Conservation (phyloP, 2,888 invertebrate species). For the Serripes groenlandicus region DNA sequence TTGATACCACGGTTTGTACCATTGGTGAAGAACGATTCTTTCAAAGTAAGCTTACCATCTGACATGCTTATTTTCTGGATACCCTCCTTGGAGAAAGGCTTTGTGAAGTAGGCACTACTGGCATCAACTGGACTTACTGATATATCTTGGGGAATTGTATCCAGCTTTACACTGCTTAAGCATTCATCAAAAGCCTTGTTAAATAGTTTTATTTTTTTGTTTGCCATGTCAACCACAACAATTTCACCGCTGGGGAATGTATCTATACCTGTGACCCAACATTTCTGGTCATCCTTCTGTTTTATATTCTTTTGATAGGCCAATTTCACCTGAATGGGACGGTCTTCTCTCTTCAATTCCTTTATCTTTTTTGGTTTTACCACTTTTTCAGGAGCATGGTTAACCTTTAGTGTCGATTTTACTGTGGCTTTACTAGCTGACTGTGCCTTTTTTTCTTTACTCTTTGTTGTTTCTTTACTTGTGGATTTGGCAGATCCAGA, state of each 20-base stretch:
- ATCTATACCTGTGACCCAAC: constrained; percentile 66
- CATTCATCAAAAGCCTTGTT: constrained; percentile 53
- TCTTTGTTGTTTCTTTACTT: constrained; percentile 24
- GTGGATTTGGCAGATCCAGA: constrained; percentile 12
- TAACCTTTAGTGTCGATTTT: constrained; percentile 34
- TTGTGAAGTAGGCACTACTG: constrained; percentile 62
- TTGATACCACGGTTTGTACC: constrained; percentile 64
- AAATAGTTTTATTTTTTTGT: constrained; percentile 64
- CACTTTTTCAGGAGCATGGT: constrained; percentile 17
- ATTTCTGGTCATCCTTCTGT: constrained; percentile 50
- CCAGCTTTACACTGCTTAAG: constrained; percentile 51
- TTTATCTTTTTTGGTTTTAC: constrained; percentile 50
- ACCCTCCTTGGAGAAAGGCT: constrained; percentile 59
- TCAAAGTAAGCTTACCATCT: constrained; percentile 55
- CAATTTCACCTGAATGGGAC: constrained; percentile 52
- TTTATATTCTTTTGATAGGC: constrained; percentile 42
- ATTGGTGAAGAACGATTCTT: constrained; percentile 58
- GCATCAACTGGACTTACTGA: constrained; percentile 59
- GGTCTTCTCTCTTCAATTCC: constrained; percentile 51
- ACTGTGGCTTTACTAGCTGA: constrained; percentile 31
- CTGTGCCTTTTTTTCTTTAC: constrained; percentile 23
- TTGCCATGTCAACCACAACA: constrained; percentile 59
- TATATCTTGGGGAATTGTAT: constrained; percentile 64
- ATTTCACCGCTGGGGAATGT: constrained; percentile 62
- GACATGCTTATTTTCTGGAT: constrained; percentile 59